Evolutionary conservation across 1,140 invertebrate genomes (phyloP).

Genomic region (Hydropsyche tenuis): DNA sequence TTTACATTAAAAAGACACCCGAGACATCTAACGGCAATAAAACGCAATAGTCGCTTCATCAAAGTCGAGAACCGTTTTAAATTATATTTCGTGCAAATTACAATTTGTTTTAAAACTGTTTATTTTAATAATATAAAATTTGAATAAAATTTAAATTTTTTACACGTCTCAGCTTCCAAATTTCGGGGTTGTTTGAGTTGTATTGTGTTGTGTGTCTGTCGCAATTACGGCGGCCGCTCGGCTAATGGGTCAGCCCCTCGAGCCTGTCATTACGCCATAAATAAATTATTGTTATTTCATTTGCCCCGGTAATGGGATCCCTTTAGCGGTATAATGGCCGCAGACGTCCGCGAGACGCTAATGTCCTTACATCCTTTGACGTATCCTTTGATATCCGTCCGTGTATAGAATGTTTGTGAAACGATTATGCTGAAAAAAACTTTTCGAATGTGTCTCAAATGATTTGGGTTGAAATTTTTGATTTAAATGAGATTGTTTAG

Average conservation of each 20-base stretch:
- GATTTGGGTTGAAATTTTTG: no score
- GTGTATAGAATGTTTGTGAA: neutral
- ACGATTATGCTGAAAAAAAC: no score
- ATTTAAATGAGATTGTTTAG: no score
- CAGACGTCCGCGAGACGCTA: conserved; percentile 23
- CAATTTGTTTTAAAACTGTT: neutral
- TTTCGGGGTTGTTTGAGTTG: no score
- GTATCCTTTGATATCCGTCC: conserved; percentile 31
- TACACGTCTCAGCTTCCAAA: neutral
- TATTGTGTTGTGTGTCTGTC: neutral
- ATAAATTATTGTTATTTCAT: conserved; percentile 41
- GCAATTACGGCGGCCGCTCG: conserved; percentile 15
- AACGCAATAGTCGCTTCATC: no score
- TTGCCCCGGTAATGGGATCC: conserved; percentile 32
- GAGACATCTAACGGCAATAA: no score
- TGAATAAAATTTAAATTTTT: neutral
- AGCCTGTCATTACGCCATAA: conserved; percentile 31
- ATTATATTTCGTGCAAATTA: neutral
- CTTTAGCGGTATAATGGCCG: conserved; percentile 30
- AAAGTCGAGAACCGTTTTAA: neutral
- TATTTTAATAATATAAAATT: neutral
- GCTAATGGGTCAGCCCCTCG: conserved; percentile 10
- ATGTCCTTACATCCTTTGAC: conserved; percentile 28
- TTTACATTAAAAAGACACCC: no score
- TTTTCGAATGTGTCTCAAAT: no score